phyloP scores from a whole-genome alignment of 92 coral and sea anemone species.

The Zoanthus sansibaricus region DNA sequence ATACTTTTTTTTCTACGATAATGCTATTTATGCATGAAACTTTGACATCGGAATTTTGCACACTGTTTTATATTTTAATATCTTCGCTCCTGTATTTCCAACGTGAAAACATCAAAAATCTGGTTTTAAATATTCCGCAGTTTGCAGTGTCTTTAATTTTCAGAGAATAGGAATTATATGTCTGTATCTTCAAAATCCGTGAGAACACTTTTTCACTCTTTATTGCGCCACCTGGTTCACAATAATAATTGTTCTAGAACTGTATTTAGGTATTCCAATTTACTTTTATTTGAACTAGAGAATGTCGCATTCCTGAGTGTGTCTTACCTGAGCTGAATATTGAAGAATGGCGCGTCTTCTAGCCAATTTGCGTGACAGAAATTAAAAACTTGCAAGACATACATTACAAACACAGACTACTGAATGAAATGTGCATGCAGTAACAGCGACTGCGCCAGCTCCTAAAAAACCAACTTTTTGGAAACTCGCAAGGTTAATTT shows the following conservation, averaged over 20 bases:
- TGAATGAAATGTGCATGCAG: neutral
- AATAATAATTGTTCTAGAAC: no score
- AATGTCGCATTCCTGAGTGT: neutral
- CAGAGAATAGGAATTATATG: no score
- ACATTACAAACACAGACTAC: neutral
- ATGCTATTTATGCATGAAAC: neutral
- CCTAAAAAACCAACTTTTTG: slow-evolving; percentile 33
- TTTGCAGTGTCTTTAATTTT: no score
- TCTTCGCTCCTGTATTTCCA: no score
- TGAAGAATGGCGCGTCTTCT: neutral
- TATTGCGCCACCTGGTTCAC: no score
- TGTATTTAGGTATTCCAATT: no score
- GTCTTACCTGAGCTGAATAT: neutral
- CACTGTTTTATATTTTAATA: no score
- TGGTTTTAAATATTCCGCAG: neutral
- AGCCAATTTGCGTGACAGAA: neutral
- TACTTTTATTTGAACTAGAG: no score
- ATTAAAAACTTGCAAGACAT: slow-evolving; percentile 1
- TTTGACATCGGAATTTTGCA: no score
- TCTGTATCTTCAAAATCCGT: no score
- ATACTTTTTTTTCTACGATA: slow-evolving; percentile 30
- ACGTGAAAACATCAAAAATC: no score
- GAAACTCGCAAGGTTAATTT: neutral
- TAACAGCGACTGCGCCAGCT: slow-evolving; percentile 45
- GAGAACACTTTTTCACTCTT: no score